These are phyloP conservation scores for Sesia apiformis DNA, from an alignment of 2,888 invertebrate genomes.

Conservation along the genomic window DNA sequence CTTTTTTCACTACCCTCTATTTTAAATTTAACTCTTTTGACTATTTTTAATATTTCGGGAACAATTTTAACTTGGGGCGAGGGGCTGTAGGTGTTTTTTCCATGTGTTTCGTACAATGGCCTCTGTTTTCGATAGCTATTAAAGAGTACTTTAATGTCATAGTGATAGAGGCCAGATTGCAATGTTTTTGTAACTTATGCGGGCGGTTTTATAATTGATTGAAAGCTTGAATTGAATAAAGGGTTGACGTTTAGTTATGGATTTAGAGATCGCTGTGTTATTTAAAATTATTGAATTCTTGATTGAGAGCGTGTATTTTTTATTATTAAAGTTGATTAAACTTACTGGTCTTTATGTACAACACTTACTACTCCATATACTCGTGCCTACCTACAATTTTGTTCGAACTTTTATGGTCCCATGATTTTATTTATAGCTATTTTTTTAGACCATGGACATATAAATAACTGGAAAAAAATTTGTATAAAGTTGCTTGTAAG, in stretches of 20 bases:
- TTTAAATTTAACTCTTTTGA: conserved; percentile 74
- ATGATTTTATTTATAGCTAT: no score
- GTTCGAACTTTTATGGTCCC: no score
- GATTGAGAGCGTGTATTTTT: no score
- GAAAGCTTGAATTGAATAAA: conserved; percentile 13
- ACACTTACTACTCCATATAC: no score
- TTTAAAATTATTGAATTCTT: neutral
- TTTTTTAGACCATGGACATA: no score
- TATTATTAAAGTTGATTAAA: no score
- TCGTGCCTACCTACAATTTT: no score
- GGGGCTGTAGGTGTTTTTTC: conserved; percentile 49
- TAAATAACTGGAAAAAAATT: no score
- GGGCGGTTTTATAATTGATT: conserved; percentile 40
- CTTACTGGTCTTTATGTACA: no score
- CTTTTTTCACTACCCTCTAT: conserved; percentile 51
- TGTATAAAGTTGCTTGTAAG: no score
- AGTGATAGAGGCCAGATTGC: no score
- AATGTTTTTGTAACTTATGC: conserved; percentile 33
- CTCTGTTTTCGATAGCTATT: neutral
- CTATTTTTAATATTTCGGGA: conserved; percentile 71
- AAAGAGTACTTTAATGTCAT: no score
- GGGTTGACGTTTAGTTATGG: conserved; percentile 22
- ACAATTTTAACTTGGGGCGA: conserved; percentile 58
- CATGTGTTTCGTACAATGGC: conserved; percentile 36
- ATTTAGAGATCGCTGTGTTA: neutral